Evolutionary conservation across 2,797 vertebrate genomes (phyloP), one percentile per base, ranked within the genome.

Genomic region (Enteromius viviparus): DNA sequence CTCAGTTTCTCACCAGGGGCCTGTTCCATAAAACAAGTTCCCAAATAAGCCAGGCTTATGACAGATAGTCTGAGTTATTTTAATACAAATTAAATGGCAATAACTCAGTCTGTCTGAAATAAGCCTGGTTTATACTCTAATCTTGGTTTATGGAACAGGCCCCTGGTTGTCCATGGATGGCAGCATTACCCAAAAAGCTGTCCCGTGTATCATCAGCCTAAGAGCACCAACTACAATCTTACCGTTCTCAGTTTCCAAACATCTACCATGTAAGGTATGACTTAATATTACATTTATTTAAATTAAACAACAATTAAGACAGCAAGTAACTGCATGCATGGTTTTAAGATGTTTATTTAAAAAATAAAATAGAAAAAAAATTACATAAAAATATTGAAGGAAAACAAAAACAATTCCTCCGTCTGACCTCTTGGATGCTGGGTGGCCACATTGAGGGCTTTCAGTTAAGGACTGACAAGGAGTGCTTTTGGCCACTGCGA

Each of bases 271-370:
- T 34, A 53, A 40, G 7, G 34, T 14, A 60, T 14, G 19, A n/a
- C 55, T 55, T 19, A 10, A 49, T 19, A 29, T n/a, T 29, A 3
- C 1, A 26, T 29, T 6, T 6, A 40, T 49, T 29, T 26, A 69
- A 47, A n/a, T 4, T 1, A 10, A 9, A 40, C 26, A 29, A 55
- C 4, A 7, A 62, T 37, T 17, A 37, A 45, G 53, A n/a, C 4
- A 78, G 8, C 64, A 47, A n/a, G 14, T 82, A 77, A 87, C 76
- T 1, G 6, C 78, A 84, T 17, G 89, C 89, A 90, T 87, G 90
- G 90, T 95, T 95, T 95, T 94, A 94, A 94, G 96, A 97, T 95
- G 95, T 99, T 99, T 99, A 99, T 99, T 99, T 98, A 98, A 99
- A 98, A 99, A 98, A 93, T 95, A 94, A 95, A 96, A 97, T 96